phyloP scores from a whole-genome alignment of 1,140 invertebrate species.

The Acromyrmex charruanus region DNA sequence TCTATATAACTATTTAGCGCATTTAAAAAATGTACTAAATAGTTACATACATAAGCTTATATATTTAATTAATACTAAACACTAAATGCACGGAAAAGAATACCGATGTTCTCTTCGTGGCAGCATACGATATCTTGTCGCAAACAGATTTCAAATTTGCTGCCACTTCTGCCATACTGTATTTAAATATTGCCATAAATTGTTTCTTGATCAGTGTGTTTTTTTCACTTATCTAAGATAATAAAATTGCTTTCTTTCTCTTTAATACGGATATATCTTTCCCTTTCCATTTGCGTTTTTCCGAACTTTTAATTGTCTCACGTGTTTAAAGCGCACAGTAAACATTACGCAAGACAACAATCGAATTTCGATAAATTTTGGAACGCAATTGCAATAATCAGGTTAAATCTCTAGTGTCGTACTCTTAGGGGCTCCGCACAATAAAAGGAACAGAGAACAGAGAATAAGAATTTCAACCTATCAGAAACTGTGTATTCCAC shows the following conservation, averaged over 20 bases:
- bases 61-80: constrained; percentile 64
- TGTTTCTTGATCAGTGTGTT: background rate
- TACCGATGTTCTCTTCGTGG: constrained; percentile 84
- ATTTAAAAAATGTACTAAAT: background rate
- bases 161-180: constrained; percentile 87
- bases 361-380: too few relatives aligned
- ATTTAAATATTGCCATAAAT: constrained; percentile 65
- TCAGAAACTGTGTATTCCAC: too few relatives aligned
- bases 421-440: too few relatives aligned
- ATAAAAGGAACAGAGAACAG: too few relatives aligned
- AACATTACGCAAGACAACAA: too few relatives aligned
- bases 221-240: background rate
- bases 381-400: too few relatives aligned
- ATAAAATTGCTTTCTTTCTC: background rate
- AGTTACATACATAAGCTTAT: background rate
- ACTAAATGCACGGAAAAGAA: constrained; percentile 48
- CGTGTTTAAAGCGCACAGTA: background rate
- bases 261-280: background rate
- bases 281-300: background rate
- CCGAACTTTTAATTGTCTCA: background rate
- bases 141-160: constrained; percentile 85
- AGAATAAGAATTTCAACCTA: too few relatives aligned
- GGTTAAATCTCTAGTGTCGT: too few relatives aligned
- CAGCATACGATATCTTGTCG: constrained; percentile 85
- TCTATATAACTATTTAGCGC: background rate